These are phyloP conservation scores for Callocephalon fimbriatum DNA, from an alignment of 2,113 vertebrate species.

Conservation along the genomic window DNA sequence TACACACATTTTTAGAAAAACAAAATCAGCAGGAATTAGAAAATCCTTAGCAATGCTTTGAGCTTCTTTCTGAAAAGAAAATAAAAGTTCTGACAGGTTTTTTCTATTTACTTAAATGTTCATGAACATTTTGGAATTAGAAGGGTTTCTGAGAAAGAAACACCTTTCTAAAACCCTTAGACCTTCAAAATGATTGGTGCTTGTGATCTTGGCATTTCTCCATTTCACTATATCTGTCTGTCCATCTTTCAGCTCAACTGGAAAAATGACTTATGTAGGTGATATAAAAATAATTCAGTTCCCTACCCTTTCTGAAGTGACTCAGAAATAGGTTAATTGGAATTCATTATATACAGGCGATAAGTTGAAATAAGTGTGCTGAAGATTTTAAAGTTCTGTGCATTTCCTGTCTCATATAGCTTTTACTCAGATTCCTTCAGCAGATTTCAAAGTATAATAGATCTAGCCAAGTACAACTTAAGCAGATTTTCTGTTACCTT, in stretches of 20 bases:
- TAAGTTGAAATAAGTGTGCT: not conserved
- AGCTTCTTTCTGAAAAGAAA: conserved; percentile 21
- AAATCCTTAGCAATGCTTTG: conserved; percentile 67
- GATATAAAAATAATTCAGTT: conserved; percentile 22
- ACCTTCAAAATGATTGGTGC: conserved; percentile 59
- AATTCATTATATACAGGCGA: not conserved
- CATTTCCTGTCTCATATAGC: not conserved
- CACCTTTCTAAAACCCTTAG: conserved; percentile 49
- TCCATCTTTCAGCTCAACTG: conserved; percentile 21
- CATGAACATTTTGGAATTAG: conserved; percentile 28
- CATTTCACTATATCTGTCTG: conserved; percentile 1
- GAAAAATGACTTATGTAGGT: conserved; percentile 39
- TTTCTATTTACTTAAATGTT: conserved; percentile 31
- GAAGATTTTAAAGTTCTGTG: not conserved
- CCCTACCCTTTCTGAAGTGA: conserved; percentile 4
- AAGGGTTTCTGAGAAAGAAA: conserved; percentile 20
- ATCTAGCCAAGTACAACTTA: not conserved
- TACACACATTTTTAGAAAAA: conserved; percentile 74
- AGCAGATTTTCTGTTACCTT: not conserved
- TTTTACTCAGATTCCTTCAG: not conserved
- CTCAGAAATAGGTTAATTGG: not conserved
- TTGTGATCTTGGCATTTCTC: conserved; percentile 41
- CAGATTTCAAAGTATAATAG: not conserved
- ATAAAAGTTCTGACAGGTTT: not conserved
- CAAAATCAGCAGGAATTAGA: conserved; percentile 76